Evolutionary conservation across 2,113 vertebrate species (phyloP).

Genomic region (Benitochromis conjunctus): DNA sequence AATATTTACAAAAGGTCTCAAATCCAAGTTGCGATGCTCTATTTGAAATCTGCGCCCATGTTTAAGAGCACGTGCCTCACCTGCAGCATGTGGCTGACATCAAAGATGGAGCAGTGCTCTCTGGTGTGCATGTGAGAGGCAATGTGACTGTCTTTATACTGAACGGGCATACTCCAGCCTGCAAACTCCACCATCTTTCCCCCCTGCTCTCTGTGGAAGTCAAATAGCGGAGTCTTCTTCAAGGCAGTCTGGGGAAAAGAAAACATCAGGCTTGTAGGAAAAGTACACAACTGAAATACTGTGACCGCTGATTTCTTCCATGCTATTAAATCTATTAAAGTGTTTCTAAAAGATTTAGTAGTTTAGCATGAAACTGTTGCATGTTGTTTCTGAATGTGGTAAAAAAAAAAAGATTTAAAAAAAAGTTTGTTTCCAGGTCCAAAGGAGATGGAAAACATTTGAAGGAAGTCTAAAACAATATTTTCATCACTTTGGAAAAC

Average conservation of each 20-base stretch:
- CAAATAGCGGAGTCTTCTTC: conserved; percentile 60
- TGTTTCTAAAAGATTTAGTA: not conserved
- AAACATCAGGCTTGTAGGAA: not conserved
- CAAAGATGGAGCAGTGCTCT: conserved; percentile 67
- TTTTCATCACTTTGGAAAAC: too few species aligned
- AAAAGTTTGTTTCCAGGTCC: not conserved
- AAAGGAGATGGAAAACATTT: not conserved
- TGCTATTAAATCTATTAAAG: not conserved
- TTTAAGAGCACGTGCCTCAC: not conserved
- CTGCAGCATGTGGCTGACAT: conserved; percentile 73
- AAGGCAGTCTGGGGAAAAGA: conserved; percentile 1
- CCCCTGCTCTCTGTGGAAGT: conserved; percentile 54
- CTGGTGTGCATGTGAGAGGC: conserved; percentile 64
- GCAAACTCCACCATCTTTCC: conserved; percentile 72
- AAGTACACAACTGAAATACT: not conserved
- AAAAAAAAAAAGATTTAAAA: not conserved
- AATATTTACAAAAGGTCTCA: not conserved
- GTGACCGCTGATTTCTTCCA: not conserved
- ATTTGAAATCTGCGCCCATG: not conserved
- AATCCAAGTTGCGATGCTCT: not conserved
- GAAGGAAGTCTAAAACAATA: too few species aligned
- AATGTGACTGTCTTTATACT: conserved; percentile 69
- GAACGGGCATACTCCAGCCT: conserved; percentile 67
- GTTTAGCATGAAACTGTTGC: not conserved
- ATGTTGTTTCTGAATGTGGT: not conserved